Base-by-base conservation (phyloP, 2,113 vertebrate species). In the Toxostoma redivivum region DNA sequence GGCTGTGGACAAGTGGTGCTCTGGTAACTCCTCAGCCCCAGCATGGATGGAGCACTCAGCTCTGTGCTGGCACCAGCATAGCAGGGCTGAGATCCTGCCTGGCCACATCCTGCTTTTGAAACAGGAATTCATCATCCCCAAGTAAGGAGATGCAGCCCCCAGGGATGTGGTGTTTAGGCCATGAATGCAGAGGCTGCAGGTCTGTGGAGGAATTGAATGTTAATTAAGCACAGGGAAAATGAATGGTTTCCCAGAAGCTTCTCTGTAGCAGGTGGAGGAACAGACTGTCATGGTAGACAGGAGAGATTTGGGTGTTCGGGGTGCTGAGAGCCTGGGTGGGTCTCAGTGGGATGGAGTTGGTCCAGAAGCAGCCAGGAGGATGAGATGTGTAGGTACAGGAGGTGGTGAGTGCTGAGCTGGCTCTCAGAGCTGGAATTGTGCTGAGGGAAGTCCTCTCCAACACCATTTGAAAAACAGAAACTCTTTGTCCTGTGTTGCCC, bases 281-380 rank as follows among this genome's bases (percentile, higher is more conserved):
- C 31, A 61, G 42, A 15, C 5, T 37, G 54, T 45, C 16, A 7
- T 0, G 0, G 45, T 30, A 13, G 6, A 5, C 24, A 12, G 2
- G 3, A 44, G 31, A 47, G 38, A 12, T 18, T 56, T 62, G 65
- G 31, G 28, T 47, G 5, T 45, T 38, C 44, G 65, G 35, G 56
- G 20, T 60, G 58, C 25, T 69, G 8, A 37, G 73, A 53, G 77
- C 67, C 69, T 0, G 3, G 6, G 45, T 30, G 69, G 38, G 23
- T 54, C 64, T 73, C 31, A 15, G 10, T 45, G 42, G 30, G 21
- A 6, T 66, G 77, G 72, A n/a, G 54, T 0, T 42, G 72, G 18
- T 65, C 22, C 35, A 50, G 82, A 42, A 80, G 2, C 19, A 65
- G 30, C 24, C 45, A 57, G 54, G 56, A 50, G 10, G 56, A 18